phyloP scores from a whole-genome alignment of 2,888 invertebrate species.

The Therioaphis trifolii region DNA sequence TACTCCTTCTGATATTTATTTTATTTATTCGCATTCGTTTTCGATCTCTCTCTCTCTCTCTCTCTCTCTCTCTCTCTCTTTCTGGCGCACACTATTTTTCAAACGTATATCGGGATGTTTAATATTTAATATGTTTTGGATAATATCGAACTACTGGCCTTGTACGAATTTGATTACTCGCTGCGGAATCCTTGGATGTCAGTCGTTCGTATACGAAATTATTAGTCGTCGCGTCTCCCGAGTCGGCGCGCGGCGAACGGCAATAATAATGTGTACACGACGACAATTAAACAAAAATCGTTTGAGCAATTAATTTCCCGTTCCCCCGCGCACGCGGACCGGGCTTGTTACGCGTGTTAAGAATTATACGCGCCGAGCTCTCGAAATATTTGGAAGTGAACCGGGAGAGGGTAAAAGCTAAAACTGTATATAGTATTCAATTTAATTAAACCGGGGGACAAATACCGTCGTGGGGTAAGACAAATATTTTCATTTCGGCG shows the following conservation, averaged over 20 bases:
- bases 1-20: no score
- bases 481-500: constrained; percentile 60
- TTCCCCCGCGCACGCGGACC: not conserved
- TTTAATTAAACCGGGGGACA: constrained; percentile 59
- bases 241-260: no score
- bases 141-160: no score
- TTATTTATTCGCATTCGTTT: constrained; percentile 11
- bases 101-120: no score
- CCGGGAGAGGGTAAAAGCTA: constrained; percentile 30
- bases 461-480: constrained; percentile 56
- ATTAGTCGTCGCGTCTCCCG: no score
- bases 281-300: not conserved
- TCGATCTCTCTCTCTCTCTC: no score
- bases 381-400: constrained; percentile 39
- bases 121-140: no score
- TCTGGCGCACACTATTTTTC: no score
- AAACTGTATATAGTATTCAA: constrained; percentile 44
- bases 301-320: constrained; percentile 49
- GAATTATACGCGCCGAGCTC: constrained; percentile 13
- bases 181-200: no score
- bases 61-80: no score
- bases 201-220: no score
- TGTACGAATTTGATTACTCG: no score
- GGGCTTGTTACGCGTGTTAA: constrained; percentile 20
- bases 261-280: not conserved